Conservation (phyloP, 2,113 vertebrate genomes). For the Chrysochloris asiatica region DNA sequence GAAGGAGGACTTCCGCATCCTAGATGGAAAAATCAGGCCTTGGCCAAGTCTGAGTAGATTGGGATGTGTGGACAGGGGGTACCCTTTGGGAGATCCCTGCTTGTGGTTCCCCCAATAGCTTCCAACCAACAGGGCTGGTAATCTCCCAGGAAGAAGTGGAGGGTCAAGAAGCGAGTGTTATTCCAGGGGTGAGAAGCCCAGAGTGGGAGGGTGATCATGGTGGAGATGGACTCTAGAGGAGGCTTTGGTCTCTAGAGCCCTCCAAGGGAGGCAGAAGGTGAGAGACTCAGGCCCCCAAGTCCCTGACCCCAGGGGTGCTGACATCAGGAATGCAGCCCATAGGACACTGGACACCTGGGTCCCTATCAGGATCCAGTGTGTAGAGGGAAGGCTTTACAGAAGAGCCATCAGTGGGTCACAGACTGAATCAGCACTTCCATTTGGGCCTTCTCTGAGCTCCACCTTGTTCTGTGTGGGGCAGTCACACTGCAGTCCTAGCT, state of each 20-base stretch:
- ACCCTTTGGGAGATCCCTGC: not conserved
- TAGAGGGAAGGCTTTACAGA: no score
- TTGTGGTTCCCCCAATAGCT: not conserved
- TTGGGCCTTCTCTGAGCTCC: no score
- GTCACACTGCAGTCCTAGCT: fast-evolving
- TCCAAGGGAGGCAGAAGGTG: no score
- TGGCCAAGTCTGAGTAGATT: not conserved
- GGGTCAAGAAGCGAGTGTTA: not conserved
- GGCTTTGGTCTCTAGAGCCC: not conserved
- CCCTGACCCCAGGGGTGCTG: not conserved
- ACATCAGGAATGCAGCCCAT: no score
- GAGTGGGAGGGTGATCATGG: not conserved
- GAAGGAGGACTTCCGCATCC: no score
- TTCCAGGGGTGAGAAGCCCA: not conserved
- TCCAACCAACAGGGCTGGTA: not conserved
- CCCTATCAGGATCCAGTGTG: no score
- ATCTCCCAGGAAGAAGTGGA: not conserved
- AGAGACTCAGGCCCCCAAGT: not conserved
- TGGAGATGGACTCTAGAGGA: not conserved
- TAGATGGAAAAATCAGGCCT: not conserved
- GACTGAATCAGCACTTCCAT: not conserved
- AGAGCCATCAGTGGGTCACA: not conserved
- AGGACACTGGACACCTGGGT: no score
- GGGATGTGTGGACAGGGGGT: not conserved
- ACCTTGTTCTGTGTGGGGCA: no score